Conservation (phyloP, 2,797 vertebrate species). For the Cossypha caffra region DNA sequence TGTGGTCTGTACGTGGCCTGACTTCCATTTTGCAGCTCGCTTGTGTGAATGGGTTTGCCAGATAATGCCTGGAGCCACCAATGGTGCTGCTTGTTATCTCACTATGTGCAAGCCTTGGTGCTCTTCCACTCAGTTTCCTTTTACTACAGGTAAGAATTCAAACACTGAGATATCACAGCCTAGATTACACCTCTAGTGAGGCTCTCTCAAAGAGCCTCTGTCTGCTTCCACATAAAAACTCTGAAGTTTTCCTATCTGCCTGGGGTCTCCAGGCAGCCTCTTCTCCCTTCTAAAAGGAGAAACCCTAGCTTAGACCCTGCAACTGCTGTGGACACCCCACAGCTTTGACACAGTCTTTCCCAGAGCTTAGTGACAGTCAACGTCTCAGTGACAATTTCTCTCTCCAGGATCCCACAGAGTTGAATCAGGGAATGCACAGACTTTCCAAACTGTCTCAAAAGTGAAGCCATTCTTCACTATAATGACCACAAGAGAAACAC, state of each 20-base stretch:
- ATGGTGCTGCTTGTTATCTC: neutral
- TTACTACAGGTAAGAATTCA: neutral
- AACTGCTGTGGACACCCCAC: neutral
- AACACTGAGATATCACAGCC: neutral
- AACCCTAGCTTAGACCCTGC: neutral
- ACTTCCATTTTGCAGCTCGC: neutral
- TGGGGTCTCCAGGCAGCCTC: neutral
- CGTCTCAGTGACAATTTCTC: neutral
- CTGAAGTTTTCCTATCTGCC: neutral
- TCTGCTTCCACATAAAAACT: neutral
- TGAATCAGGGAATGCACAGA: neutral
- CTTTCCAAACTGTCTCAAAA: neutral
- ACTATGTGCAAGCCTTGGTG: neutral
- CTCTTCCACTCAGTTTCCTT: neutral
- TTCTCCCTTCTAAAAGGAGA: neutral
- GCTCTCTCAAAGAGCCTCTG: neutral
- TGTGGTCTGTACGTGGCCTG: rapidly evolving
- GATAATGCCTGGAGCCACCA: neutral
- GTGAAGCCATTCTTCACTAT: neutral
- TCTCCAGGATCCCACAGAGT: neutral
- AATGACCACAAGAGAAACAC: neutral
- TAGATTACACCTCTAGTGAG: neutral
- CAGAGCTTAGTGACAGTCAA: neutral
- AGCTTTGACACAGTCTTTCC: neutral
- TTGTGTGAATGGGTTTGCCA: neutral